Conservation (phyloP, 2,888 invertebrate genomes). For the Ormyrus pomaceus region DNA sequence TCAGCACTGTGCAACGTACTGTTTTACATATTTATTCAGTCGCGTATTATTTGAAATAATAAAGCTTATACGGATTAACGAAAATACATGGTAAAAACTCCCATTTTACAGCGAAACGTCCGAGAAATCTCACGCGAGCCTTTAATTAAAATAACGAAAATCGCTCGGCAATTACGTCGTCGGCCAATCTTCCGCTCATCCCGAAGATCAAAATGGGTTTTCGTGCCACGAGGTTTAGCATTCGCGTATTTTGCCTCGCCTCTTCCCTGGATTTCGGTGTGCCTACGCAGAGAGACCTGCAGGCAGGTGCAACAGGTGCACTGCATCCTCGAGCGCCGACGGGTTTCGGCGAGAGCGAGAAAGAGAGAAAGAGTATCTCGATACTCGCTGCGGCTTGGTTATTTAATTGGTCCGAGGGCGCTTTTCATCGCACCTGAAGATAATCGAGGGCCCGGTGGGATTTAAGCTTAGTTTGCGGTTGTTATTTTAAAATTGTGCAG, state of each 20-base stretch:
- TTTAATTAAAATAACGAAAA: no score
- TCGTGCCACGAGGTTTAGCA: constrained; percentile 24
- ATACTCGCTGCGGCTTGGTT: constrained; percentile 5
- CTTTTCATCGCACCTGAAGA: constrained; percentile 6
- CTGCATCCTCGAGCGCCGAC: background rate
- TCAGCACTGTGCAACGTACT: background rate
- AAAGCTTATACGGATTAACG: no score
- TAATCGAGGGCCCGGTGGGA: background rate
- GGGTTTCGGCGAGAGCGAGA: background rate
- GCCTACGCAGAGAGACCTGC: background rate
- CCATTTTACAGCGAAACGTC: no score
- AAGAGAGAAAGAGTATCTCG: background rate
- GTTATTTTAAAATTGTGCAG: background rate
- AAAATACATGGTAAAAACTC: no score
- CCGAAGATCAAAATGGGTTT: no score
- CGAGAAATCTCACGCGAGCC: no score
- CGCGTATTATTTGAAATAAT: no score
- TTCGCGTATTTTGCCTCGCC: background rate
- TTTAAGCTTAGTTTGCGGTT: background rate
- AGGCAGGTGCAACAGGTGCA: constrained; percentile 50
- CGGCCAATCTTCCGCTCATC: no score
- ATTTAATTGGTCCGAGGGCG: constrained; percentile 44
- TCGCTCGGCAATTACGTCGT: no score
- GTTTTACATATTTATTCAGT: no score
- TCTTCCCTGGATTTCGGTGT: background rate